Percentiles rank a stretch among this genome's conserved stretches.
phyloP scores from a whole-genome alignment of 2,888 invertebrate genomes.

The Tineola bisselliella region DNA sequence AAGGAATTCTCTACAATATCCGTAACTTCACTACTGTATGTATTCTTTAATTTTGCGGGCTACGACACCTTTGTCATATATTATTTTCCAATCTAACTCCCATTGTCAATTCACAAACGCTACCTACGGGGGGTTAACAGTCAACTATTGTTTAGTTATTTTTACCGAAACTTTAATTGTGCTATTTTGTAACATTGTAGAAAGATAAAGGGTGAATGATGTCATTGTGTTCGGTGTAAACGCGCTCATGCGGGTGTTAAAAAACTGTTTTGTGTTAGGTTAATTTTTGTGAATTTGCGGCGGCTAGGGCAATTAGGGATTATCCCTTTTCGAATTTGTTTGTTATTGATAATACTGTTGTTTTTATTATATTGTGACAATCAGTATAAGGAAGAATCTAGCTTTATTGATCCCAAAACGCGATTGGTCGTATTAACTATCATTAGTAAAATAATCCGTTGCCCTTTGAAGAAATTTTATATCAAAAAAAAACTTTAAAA shows the following conservation, averaged over 20 bases:
- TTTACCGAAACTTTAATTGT: constrained; percentile 3
- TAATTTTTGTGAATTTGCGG: background rate
- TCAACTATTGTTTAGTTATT: background rate
- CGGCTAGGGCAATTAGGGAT: background rate
- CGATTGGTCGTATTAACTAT: too few species aligned
- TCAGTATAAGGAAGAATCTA: too few species aligned
- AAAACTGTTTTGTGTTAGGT: background rate
- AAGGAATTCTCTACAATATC: background rate
- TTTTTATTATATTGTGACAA: too few species aligned
- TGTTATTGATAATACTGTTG: too few species aligned
- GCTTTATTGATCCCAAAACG: too few species aligned
- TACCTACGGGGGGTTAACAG: background rate
- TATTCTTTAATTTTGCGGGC: background rate
- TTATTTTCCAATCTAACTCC: background rate
- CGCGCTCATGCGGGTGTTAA: constrained; percentile 4
- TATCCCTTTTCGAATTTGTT: too few species aligned
- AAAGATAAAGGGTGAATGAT: background rate
- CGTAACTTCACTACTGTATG: background rate
- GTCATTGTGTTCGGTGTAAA: background rate
- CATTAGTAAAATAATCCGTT: too few species aligned
- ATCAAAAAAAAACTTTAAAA: too few species aligned
- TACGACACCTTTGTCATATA: background rate
- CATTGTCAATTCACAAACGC: background rate
- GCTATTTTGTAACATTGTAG: background rate
- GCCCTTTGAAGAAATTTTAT: too few species aligned